A percentile compares a stretch with the other conserved stretches of the same genome.
Conservation (phyloP, 1,140 invertebrate species). For the Habropoda laboriosa region DNA sequence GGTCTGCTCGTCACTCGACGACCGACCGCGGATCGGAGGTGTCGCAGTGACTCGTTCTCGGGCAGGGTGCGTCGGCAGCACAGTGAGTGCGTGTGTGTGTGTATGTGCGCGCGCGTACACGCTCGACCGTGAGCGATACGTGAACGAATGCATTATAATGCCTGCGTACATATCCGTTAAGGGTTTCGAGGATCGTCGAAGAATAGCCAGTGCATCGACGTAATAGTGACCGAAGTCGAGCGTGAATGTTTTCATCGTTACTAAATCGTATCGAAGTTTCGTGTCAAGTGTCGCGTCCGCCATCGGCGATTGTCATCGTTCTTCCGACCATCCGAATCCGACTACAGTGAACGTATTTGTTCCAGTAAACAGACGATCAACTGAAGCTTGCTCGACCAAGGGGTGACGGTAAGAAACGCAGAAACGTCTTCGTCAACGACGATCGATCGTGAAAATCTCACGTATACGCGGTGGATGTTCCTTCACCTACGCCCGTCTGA, state of each 20-base stretch:
- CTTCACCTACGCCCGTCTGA: conserved; percentile 52
- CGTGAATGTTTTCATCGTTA: conserved; percentile 2
- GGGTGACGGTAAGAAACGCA: conserved; percentile 43
- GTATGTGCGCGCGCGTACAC: conserved; percentile 28
- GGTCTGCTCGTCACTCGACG: conserved; percentile 14
- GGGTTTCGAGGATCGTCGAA: conserved; percentile 43
- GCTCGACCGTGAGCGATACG: conserved; percentile 47
- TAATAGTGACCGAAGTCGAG: conserved; percentile 34
- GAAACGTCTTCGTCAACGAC: conserved; percentile 15
- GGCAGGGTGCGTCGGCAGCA: conserved; percentile 30
- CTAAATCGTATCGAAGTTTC: background rate
- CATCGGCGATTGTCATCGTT: conserved; percentile 5
- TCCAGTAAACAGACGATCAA: background rate
- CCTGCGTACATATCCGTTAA: conserved; percentile 47
- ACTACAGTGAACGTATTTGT: background rate
- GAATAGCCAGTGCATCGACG: conserved; percentile 44
- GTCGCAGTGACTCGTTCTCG: conserved; percentile 15
- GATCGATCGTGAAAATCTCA: conserved; percentile 62
- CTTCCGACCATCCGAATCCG: background rate
- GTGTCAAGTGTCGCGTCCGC: conserved; percentile 10
- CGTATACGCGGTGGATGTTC: conserved; percentile 40
- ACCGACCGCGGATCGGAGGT: conserved; percentile 37
- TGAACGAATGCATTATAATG: conserved; percentile 66
- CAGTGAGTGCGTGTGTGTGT: conserved; percentile 32
- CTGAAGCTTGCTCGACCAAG: background rate